These are phyloP conservation scores for Phataginus tricuspis DNA, from an alignment of 2,797 vertebrate species.

Conservation along the genomic window DNA sequence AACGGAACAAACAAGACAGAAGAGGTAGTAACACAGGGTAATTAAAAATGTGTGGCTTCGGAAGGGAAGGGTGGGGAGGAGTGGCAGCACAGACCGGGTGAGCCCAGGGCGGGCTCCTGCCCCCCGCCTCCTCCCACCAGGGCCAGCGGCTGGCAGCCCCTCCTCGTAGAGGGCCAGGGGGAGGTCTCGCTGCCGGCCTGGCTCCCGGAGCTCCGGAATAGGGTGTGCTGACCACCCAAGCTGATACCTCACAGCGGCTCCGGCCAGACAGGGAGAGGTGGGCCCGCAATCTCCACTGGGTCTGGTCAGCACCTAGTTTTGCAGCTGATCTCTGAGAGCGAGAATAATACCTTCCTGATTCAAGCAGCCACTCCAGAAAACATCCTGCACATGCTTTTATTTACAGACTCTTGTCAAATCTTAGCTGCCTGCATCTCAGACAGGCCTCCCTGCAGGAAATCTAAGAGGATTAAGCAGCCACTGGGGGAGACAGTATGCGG, in stretches of 20 bases:
- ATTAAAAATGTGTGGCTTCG: not conserved
- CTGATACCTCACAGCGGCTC: not conserved
- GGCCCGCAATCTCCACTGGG: not conserved
- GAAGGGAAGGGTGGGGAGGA: not conserved
- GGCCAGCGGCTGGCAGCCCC: not conserved
- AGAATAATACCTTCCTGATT: not conserved
- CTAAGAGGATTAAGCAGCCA: not conserved
- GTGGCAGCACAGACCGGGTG: no score
- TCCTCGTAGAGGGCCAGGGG: not conserved
- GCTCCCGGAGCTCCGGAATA: not conserved
- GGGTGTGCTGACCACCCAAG: not conserved
- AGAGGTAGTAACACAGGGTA: not conserved
- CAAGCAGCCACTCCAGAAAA: not conserved
- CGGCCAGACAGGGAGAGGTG: not conserved
- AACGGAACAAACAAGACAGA: not conserved
- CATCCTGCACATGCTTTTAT: not conserved
- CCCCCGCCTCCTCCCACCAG: fast-evolving
- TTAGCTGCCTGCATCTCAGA: not conserved
- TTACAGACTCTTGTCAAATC: not conserved
- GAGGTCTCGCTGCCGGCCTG: not conserved
- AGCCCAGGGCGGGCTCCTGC: not conserved
- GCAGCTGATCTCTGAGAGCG: not conserved
- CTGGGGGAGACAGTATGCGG: not conserved
- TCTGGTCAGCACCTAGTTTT: not conserved
- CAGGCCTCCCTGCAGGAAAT: not conserved